phyloP scores from a whole-genome alignment of 2,888 invertebrate species.

The Meganola albula region DNA sequence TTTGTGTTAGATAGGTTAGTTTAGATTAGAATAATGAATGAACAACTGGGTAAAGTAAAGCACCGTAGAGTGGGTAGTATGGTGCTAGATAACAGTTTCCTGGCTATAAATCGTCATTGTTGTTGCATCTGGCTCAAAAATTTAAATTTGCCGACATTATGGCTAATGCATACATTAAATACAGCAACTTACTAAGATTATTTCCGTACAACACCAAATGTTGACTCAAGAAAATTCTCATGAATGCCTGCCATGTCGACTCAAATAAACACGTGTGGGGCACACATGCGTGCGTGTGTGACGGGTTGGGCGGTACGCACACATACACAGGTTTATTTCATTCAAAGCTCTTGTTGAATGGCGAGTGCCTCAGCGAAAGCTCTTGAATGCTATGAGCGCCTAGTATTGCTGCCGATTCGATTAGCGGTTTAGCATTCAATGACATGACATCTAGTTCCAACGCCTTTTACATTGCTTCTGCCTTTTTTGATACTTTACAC shows the following conservation, averaged over 20 bases:
- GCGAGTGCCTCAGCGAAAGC: conserved; percentile 47
- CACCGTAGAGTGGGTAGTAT: too few relatives aligned
- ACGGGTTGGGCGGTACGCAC: conserved; percentile 37
- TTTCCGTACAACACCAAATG: conserved; percentile 64
- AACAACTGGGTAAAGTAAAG: too few relatives aligned
- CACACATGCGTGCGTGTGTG: conserved; percentile 35
- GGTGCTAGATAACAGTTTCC: too few relatives aligned
- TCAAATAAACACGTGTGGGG: conserved; percentile 71
- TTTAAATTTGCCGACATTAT: conserved; percentile 58
- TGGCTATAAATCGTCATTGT: not conserved
- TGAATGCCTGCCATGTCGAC: conserved; percentile 68
- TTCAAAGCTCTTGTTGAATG: conserved; percentile 59
- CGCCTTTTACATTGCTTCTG: too few relatives aligned
- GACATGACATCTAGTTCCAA: too few relatives aligned
- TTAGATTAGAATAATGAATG: too few relatives aligned
- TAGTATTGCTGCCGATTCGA: too few relatives aligned
- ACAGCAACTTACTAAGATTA: too few relatives aligned
- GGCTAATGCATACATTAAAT: too few relatives aligned
- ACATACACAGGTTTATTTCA: conserved; percentile 37
- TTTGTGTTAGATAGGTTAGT: too few relatives aligned
- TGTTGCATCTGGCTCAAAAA: conserved; percentile 13
- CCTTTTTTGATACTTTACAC: too few relatives aligned
- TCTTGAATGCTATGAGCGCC: conserved; percentile 53
- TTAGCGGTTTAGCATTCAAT: too few relatives aligned
- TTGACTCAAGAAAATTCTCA: conserved; percentile 75